Evolutionary conservation across 2,797 vertebrate species (phyloP).

Genomic region (Sus cebifrons): DNA sequence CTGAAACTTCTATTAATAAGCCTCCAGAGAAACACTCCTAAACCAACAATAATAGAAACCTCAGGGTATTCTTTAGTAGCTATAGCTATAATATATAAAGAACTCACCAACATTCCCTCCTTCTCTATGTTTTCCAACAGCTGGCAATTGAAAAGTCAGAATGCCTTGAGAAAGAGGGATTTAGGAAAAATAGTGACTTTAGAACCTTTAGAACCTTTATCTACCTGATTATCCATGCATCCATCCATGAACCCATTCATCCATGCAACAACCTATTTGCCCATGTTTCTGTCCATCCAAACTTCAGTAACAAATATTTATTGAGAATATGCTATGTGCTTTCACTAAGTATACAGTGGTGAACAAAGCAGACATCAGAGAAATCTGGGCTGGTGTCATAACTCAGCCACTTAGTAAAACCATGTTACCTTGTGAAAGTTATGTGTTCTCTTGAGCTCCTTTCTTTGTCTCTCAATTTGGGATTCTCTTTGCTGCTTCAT

Average conservation of each 20-base stretch:
- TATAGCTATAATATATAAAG: slow-evolving; percentile 65
- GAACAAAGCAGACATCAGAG: neutral
- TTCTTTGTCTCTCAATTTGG: neutral
- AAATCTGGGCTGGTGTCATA: neutral
- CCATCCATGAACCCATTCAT: neutral
- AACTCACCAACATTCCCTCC: slow-evolving; percentile 62
- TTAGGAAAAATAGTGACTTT: neutral
- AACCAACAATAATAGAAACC: neutral
- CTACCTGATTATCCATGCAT: neutral
- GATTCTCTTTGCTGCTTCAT: neutral
- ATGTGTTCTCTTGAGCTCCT: neutral
- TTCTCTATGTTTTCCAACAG: neutral
- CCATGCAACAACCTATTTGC: neutral
- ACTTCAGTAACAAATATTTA: neutral
- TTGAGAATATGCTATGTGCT: neutral
- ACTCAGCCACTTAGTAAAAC: neutral
- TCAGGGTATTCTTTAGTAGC: slow-evolving; percentile 78
- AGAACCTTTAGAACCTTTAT: neutral
- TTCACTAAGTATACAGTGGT: neutral
- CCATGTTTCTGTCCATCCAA: neutral
- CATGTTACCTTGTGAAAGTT: neutral
- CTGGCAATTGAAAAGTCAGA: neutral
- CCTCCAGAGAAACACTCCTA: neutral
- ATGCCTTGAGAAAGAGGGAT: neutral
- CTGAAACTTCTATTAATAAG: neutral